These are phyloP conservation scores for Leiothrix lutea DNA, from an alignment of 2,113 vertebrate species.

Conservation along the genomic window DNA sequence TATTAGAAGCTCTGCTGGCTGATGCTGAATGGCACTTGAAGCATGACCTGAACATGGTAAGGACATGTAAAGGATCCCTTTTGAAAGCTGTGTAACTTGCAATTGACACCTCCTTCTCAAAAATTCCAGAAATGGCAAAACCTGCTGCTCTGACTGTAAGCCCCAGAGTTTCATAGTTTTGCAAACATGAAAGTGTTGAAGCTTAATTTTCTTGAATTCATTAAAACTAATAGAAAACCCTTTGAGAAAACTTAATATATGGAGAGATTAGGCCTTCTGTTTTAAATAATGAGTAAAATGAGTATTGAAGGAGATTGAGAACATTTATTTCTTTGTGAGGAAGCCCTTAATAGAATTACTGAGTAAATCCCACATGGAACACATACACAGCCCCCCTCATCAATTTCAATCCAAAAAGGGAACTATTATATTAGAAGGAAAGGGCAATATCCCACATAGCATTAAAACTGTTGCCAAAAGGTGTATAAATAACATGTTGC, in stretches of 20 bases:
- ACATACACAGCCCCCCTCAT: neutral
- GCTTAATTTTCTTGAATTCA: neutral
- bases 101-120: neutral
- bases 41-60: neutral
- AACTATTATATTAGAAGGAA: neutral
- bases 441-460: neutral
- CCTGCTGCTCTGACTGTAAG: neutral
- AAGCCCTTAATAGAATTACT: conserved; percentile 59
- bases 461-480: conserved; percentile 3
- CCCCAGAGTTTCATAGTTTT: neutral
- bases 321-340: conserved; percentile 45
- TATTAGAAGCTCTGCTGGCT: neutral
- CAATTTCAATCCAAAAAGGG: neutral
- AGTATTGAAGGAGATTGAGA: conserved; percentile 44
- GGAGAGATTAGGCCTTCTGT: conserved; percentile 3
- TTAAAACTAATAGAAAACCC: conserved; percentile 44
- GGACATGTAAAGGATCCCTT: neutral
- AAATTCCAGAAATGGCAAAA: neutral
- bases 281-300: conserved; percentile 34
- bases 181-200: neutral
- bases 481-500: neutral
- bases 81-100: neutral
- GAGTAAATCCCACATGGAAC: conserved; percentile 18
- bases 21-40: neutral
- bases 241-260: conserved; percentile 30